phyloP scores from a whole-genome alignment of 2,113 vertebrate species.

The Ariopsis seemanni region DNA sequence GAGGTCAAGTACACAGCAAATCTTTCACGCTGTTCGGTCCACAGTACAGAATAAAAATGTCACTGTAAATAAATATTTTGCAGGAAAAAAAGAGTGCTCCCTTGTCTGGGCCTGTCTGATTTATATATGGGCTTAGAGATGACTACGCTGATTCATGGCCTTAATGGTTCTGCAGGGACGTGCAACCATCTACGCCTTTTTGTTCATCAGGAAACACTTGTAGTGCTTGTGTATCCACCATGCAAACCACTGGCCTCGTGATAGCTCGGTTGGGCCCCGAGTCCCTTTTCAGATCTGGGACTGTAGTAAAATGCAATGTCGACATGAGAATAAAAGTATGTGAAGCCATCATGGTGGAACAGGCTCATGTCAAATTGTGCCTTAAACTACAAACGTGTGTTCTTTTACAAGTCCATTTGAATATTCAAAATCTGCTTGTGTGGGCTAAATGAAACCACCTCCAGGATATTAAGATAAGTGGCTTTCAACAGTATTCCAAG shows the following conservation, averaged over 20 bases:
- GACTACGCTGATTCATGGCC: slow-evolving; percentile 34
- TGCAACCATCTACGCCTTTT: slow-evolving; percentile 46
- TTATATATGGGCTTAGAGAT: slow-evolving; percentile 59
- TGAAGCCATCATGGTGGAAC: slow-evolving; percentile 28
- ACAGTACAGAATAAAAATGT: slow-evolving; percentile 38
- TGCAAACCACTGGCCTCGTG: slow-evolving; percentile 44
- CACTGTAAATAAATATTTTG: slow-evolving; percentile 57
- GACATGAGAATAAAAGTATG: slow-evolving; percentile 27
- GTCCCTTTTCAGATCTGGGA: slow-evolving; percentile 27
- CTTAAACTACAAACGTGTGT: slow-evolving; percentile 51
- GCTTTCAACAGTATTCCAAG: not conserved
- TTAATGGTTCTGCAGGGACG: slow-evolving; percentile 32
- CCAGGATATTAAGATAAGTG: not conserved
- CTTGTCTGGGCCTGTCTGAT: slow-evolving; percentile 62
- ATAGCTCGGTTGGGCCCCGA: slow-evolving; percentile 48
- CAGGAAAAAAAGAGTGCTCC: slow-evolving; percentile 63
- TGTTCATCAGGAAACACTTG: slow-evolving; percentile 62
- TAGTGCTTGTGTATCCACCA: slow-evolving; percentile 59
- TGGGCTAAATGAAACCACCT: slow-evolving; percentile 14
- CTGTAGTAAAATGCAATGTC: slow-evolving; percentile 34
- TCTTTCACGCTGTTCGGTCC: slow-evolving; percentile 51
- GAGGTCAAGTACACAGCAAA: slow-evolving; percentile 58
- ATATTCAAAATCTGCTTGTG: slow-evolving; percentile 39
- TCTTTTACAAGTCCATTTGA: slow-evolving; percentile 40
- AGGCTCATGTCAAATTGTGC: slow-evolving; percentile 52